phyloP scores from a whole-genome alignment of 2,113 vertebrate genomes.

The Strix uralensis region DNA sequence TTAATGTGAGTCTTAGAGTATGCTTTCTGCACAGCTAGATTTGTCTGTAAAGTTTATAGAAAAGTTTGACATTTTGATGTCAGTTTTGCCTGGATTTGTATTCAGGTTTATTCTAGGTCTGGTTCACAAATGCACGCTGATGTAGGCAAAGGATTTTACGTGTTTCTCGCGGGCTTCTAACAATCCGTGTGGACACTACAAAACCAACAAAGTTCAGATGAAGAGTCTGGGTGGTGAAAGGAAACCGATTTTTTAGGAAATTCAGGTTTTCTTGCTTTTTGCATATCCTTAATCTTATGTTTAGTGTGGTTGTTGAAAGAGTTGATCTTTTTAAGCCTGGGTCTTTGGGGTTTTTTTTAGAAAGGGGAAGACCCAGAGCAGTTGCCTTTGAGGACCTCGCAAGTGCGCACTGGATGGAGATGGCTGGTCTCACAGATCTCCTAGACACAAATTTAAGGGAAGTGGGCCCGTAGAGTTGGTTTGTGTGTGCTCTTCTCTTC shows the following conservation, averaged over 20 bases:
- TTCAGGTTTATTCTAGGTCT: neutral
- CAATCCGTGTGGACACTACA: neutral
- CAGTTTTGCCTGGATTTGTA: neutral
- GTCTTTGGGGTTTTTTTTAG: too few species aligned
- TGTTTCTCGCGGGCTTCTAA: neutral
- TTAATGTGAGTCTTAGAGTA: accelerated
- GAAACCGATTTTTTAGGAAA: neutral
- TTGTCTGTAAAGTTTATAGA: neutral
- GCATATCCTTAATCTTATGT: neutral
- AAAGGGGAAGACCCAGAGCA: neutral
- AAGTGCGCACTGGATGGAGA: neutral
- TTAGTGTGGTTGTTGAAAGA: neutral
- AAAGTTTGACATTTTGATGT: neutral
- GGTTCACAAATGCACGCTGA: neutral
- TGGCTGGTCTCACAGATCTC: neutral
- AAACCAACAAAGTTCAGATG: neutral
- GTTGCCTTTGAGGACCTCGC: neutral
- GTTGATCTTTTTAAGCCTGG: neutral
- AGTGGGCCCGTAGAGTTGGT: neutral
- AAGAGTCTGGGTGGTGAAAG: neutral
- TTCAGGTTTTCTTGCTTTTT: neutral
- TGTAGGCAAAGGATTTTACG: neutral
- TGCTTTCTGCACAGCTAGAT: neutral
- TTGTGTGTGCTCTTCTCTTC: neutral
- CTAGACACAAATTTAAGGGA: neutral